These are phyloP conservation scores for Callitettix versicolor DNA, from an alignment of 1,140 invertebrate genomes.

Conservation along the genomic window DNA sequence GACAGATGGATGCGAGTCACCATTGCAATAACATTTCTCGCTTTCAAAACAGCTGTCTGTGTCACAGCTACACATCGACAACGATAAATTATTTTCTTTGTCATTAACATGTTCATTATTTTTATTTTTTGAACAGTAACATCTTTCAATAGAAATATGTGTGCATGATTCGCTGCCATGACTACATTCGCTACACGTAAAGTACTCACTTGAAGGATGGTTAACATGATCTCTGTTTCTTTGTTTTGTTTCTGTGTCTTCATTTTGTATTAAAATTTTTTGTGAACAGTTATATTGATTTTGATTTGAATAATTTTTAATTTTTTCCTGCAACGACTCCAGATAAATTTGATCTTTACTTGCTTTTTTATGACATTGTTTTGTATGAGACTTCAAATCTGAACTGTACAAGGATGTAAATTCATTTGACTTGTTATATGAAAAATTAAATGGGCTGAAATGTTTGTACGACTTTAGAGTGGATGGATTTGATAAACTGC, in stretches of 20 bases:
- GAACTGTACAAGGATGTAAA: too few relatives aligned
- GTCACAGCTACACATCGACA: slow-evolving; percentile 54
- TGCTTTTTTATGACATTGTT: too few relatives aligned
- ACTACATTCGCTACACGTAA: slow-evolving; percentile 76
- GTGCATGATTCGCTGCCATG: slow-evolving; percentile 71
- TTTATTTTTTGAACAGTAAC: slow-evolving; percentile 52
- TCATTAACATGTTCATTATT: background rate
- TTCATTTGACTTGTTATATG: too few relatives aligned
- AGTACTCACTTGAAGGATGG: slow-evolving; percentile 41
- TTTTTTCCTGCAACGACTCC: too few relatives aligned
- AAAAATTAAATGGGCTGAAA: too few relatives aligned
- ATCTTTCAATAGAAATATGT: slow-evolving; percentile 59
- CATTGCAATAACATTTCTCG: slow-evolving; percentile 74
- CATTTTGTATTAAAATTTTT: background rate
- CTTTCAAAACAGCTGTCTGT: slow-evolving; percentile 77
- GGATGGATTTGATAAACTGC: slow-evolving; percentile 24
- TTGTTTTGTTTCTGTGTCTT: background rate
- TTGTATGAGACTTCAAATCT: too few relatives aligned
- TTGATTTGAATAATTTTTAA: too few relatives aligned
- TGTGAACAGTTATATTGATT: too few relatives aligned
- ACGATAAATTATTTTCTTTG: slow-evolving; percentile 3
- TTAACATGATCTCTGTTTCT: slow-evolving; percentile 2
- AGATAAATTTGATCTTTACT: too few relatives aligned
- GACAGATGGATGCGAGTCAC: slow-evolving; percentile 31
- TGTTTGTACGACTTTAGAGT: too few relatives aligned